phyloP scores from a whole-genome alignment of 1,140 invertebrate species.

The Drosophila bipectinata region DNA sequence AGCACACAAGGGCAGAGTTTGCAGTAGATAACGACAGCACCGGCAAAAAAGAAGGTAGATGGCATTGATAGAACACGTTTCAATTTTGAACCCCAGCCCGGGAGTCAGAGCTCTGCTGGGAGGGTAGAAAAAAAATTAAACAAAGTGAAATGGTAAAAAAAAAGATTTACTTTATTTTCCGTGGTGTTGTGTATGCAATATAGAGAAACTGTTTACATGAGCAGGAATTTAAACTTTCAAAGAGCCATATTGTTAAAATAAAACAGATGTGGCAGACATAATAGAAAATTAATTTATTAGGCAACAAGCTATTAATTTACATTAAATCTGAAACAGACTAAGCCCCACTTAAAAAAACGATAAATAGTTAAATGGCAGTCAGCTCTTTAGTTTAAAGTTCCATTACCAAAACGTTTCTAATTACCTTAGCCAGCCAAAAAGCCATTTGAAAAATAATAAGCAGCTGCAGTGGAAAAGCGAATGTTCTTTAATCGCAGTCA shows the following conservation, averaged over 20 bases:
- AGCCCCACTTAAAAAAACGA: neutral
- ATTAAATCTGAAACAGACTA: no score
- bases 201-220: neutral
- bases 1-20: constrained; percentile 42
- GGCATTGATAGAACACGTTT: constrained; percentile 82
- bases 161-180: neutral
- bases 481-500: neutral
- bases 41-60: constrained; percentile 59
- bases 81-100: constrained; percentile 62
- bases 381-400: neutral
- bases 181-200: neutral
- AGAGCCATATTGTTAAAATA: neutral
- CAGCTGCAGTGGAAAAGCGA: neutral
- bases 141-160: neutral
- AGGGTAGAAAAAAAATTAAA: constrained; percentile 1
- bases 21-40: constrained; percentile 40
- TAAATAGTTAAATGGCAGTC: neutral
- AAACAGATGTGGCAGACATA: no score
- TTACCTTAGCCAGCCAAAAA: neutral
- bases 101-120: neutral
- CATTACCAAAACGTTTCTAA: neutral
- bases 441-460: neutral
- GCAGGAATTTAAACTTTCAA: neutral
- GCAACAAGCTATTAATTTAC: no score
- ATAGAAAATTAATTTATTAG: no score